Evolutionary conservation across 2,888 invertebrate species (phyloP).

Genomic region (Tinea semifulvella): DNA sequence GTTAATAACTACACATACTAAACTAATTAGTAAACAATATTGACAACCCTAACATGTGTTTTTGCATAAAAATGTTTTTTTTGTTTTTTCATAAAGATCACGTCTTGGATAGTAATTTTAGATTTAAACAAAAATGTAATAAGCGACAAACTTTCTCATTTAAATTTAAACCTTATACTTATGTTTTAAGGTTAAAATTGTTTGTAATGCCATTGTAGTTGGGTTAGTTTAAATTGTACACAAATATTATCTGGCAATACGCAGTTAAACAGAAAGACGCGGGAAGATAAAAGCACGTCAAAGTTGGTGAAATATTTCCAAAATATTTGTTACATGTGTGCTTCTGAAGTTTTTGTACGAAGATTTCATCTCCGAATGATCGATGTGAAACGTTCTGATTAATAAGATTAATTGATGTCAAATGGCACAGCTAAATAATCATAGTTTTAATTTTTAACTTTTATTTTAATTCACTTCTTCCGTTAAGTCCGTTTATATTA

Average conservation of each 20-base stretch:
- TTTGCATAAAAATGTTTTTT: constrained; percentile 52
- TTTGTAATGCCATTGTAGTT: neutral
- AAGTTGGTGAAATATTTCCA: constrained; percentile 65
- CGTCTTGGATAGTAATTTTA: constrained; percentile 50
- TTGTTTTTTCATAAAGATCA: constrained; percentile 60
- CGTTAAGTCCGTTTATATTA: no score
- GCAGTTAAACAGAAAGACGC: constrained; percentile 61
- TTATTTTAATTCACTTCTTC: no score
- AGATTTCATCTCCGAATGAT: constrained; percentile 11
- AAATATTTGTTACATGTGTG: constrained; percentile 50
- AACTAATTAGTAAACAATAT: constrained; percentile 14
- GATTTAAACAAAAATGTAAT: neutral
- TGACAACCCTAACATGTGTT: constrained; percentile 45
- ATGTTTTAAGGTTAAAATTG: constrained; percentile 15
- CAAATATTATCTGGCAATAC: constrained; percentile 25
- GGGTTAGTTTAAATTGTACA: constrained; percentile 23
- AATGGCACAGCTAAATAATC: no score
- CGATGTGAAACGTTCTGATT: neutral
- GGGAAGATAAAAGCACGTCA: constrained; percentile 57
- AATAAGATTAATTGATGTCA: constrained; percentile 1
- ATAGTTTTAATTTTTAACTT: no score
- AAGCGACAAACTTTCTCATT: neutral
- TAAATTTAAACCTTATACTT: constrained; percentile 18
- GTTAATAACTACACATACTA: no score
- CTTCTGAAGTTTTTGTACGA: constrained; percentile 1